Evolutionary conservation across 2,113 vertebrate genomes (phyloP), one percentile per base, ranked within the genome.

Genomic region (Atrichornis clamosus): DNA sequence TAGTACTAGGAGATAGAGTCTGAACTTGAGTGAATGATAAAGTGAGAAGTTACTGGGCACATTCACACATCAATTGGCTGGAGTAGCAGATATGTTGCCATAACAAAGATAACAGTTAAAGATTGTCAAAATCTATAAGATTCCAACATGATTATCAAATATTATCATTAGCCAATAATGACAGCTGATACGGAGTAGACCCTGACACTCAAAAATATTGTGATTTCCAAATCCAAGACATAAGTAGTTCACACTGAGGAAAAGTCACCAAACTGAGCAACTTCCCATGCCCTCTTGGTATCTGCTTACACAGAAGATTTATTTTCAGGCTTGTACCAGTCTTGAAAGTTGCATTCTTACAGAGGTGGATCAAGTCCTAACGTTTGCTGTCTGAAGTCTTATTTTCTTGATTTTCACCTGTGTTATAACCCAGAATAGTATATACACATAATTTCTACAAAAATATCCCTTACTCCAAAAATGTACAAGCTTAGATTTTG

Each of bases 121-220:
- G 82, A 93, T 94, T 97, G 93, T 90, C 90, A 94, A 93, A 94
- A 95, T 96, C 95, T 94, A 96, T 96, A 96, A 92, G 92, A 93
- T 95, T 94, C 90, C 88, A 93, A 94, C 76, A 88, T 35, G 93
- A 88, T 93, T 95, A 94, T 96, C 93, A 95, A 88, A 90, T 95
- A 86, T 93, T 86, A 64, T 77, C 93, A 95, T 94, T 96, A 93
- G 95, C 93, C 96, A 97, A 92, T 95, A 95, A 90, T 86, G 95
- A 96, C 95, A 96, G 96, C 96, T 96, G 96, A 94, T 85, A 72
- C 0, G 4, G 75, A 90, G 64, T 83, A 96, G 87, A 93, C 95
- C 93, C 83, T 94, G 95, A 95, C 90, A 90, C 73, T 96, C 92
- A 93, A 85, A 95, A 96, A 85, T 84, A 82, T 6, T 94, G 79